Base-by-base conservation (phyloP, 2,888 invertebrate species). In the Lucinisca nassula region DNA sequence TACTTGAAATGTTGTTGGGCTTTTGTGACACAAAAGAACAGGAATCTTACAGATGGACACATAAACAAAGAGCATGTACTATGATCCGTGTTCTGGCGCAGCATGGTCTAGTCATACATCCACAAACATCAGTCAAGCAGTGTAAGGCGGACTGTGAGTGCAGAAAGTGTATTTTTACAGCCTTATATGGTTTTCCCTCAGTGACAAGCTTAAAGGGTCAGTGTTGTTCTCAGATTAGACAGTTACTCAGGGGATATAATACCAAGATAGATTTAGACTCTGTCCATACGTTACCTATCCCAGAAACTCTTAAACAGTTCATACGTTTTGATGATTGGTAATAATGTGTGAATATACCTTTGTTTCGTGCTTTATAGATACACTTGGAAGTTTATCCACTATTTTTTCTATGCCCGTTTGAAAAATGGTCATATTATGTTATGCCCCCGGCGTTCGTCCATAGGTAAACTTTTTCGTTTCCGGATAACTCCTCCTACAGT, bases 181-280 rank as follows among this genome's bases (percentile, higher is more conserved):
- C 83, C 6, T n/a, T 79, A 27, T 76, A 83, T 76, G 80, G 58
- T 1, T 27, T 24, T n/a, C 74, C 78, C 21, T 10, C 72, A 27
- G 80, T 87, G 30, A 67, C 86, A 0, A 61, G 79, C 38, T 70
- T 87, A 17, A 87, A 83, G 58, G 82, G 72, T 24, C 82, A 79
- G 35, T 79, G 86, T 27, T 87, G 86, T 40, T 87, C 86, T 49
- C 79, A 79, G 35, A 83, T 87, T 27, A 79, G 86, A 45, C 86
- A 87, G 51, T n/a, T 51, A 45, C 32, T 87, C 24, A 58, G 10
- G 27, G 38, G 72, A 37, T 40, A 74, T 3, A 27, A 30, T 35
- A 27, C 12, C 10, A 76, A 58, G 17, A 58, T 82, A 58, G 76
- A 82, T 40, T 12, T 49, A 21, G 38, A 32, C 0, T 35, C 35